Conservation (phyloP, 2,888 invertebrate genomes). For the Diaphora mendica region DNA sequence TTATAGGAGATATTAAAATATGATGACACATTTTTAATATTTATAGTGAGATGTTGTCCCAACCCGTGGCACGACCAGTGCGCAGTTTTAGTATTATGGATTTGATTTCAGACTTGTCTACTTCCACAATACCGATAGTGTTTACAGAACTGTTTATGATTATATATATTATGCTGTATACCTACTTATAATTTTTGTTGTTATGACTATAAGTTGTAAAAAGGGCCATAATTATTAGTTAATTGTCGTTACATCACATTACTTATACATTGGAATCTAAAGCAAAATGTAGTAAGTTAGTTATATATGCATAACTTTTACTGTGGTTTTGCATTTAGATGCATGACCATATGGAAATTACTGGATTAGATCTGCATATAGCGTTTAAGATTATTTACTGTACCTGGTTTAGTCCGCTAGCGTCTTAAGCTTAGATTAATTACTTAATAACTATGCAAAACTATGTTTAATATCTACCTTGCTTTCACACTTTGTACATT, state of each 20-base stretch:
- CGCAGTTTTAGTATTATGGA: too few species aligned
- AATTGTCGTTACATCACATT: background rate
- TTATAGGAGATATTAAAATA: too few species aligned
- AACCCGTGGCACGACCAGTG: too few species aligned
- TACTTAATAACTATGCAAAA: conserved; percentile 31
- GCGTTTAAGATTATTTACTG: background rate
- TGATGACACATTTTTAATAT: too few species aligned
- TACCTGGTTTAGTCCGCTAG: background rate
- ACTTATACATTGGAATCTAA: background rate
- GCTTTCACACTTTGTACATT: conserved; percentile 42
- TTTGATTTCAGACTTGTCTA: too few species aligned
- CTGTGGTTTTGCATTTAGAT: background rate
- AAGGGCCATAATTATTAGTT: background rate
- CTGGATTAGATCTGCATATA: background rate
- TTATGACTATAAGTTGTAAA: background rate
- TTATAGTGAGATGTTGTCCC: too few species aligned
- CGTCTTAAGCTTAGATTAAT: conserved; percentile 30
- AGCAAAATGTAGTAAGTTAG: background rate
- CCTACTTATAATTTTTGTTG: too few species aligned
- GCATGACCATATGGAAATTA: background rate
- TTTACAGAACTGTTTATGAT: too few species aligned
- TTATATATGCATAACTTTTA: background rate
- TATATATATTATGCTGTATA: too few species aligned
- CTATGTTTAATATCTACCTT: conserved; percentile 27
- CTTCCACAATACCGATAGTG: too few species aligned